Percentiles rank a stretch among this genome's conserved stretches.
Evolutionary conservation across 1,140 invertebrate genomes (phyloP).

Genomic region (Platorchestia sp.): DNA sequence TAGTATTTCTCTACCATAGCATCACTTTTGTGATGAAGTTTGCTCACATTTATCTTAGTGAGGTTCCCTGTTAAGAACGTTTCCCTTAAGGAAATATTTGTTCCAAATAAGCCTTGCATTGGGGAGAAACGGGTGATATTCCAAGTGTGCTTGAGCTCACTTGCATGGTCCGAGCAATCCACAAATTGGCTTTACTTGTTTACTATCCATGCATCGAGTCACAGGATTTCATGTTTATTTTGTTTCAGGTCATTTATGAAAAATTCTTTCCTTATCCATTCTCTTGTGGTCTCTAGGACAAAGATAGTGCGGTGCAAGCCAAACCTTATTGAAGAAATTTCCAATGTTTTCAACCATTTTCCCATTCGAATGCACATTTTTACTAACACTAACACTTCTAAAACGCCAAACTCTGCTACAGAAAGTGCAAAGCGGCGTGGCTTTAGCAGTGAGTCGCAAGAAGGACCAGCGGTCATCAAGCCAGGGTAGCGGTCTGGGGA

Average conservation of each 20-base stretch:
- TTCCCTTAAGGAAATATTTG: no score
- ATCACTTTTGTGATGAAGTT: no score
- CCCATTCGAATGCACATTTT: background rate
- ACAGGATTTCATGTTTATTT: background rate
- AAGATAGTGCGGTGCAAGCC: background rate
- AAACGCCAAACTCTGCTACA: background rate
- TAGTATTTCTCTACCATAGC: no score
- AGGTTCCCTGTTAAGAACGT: no score
- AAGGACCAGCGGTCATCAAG: background rate
- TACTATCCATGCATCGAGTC: background rate
- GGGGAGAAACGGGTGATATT: no score
- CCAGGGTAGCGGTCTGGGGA: background rate
- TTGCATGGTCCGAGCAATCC: no score
- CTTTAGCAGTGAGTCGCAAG: constrained; percentile 5
- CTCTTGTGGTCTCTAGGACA: background rate
- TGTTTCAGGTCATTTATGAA: background rate
- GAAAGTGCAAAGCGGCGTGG: background rate
- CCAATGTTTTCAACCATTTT: background rate
- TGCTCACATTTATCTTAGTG: no score
- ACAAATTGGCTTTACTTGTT: background rate
- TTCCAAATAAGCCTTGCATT: no score
- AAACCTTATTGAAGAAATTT: background rate
- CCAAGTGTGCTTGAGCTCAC: no score
- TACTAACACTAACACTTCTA: background rate
- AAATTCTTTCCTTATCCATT: background rate